phyloP scores from a whole-genome alignment of 1,140 invertebrate genomes.

The Arion vulgaris region DNA sequence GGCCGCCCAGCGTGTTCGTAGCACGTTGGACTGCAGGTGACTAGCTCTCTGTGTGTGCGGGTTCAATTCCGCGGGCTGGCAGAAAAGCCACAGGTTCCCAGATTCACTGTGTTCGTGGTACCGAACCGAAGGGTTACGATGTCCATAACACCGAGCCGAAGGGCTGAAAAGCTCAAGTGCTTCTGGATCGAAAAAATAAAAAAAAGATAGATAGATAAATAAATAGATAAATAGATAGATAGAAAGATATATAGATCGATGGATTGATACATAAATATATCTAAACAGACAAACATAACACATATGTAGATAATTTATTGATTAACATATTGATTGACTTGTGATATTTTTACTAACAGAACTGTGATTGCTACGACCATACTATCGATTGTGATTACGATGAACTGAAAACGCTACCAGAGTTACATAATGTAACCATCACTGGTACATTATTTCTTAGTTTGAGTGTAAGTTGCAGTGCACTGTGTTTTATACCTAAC shows the following conservation, averaged over 20 bases:
- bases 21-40: too few relatives aligned
- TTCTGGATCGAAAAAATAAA: too few relatives aligned
- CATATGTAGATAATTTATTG: neutral
- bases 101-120: too few relatives aligned
- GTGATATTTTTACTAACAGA: neutral
- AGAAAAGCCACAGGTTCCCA: too few relatives aligned
- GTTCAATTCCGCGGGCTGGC: too few relatives aligned
- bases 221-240: constrained; percentile 20
- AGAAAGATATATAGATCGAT: constrained; percentile 14
- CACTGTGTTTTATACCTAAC: too few relatives aligned
- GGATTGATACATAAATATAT: constrained; percentile 4
- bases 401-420: neutral
- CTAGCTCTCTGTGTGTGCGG: too few relatives aligned
- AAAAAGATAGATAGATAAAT: neutral
- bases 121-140: too few relatives aligned
- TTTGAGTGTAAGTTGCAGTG: neutral
- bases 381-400: neutral
- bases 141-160: too few relatives aligned
- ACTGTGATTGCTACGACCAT: neutral
- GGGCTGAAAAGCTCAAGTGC: too few relatives aligned
- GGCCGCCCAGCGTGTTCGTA: too few relatives aligned
- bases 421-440: neutral
- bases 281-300: neutral
- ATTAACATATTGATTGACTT: neutral
- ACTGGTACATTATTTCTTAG: neutral